phyloP scores from a whole-genome alignment of 1,140 invertebrate genomes.

The Chrysopa pallens region DNA sequence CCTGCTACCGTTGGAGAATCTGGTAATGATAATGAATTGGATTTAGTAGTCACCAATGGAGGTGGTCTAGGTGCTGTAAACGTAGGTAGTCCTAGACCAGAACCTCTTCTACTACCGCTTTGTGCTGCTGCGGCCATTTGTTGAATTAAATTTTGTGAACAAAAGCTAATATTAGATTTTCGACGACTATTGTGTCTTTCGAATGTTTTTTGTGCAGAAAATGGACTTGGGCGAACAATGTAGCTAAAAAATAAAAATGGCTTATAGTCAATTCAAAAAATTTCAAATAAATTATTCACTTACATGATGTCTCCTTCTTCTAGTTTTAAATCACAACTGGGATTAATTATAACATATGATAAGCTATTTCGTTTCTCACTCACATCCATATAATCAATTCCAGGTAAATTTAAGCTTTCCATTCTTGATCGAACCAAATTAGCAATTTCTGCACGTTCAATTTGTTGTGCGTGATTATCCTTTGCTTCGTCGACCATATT shows the following conservation, averaged over 20 bases:
- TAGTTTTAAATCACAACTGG: constrained; percentile 89
- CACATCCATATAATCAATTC: constrained; percentile 81
- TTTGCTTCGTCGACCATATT: constrained; percentile 65
- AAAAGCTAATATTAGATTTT: constrained; percentile 83
- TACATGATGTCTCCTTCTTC: constrained; percentile 93
- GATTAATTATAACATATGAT: constrained; percentile 97
- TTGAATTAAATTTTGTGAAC: constrained; percentile 48
- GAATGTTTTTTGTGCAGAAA: constrained; percentile 85
- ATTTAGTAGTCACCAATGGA: constrained; percentile 61
- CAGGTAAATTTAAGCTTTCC: constrained; percentile 79
- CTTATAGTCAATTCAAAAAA: background rate
- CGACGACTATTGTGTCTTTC: constrained; percentile 74
- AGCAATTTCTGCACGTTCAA: constrained; percentile 86
- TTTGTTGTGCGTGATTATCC: constrained; percentile 74
- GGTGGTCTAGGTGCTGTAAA: constrained; percentile 49
- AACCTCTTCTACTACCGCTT: constrained; percentile 32
- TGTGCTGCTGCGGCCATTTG: constrained; percentile 36
- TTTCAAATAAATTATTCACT: constrained; percentile 20
- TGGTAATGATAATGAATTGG: constrained; percentile 70
- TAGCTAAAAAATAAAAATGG: constrained; percentile 35
- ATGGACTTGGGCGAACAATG: constrained; percentile 73
- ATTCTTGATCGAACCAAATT: constrained; percentile 86
- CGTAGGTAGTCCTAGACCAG: constrained; percentile 36
- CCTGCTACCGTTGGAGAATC: constrained; percentile 67
- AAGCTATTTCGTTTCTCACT: constrained; percentile 80